Conservation (phyloP, 1,140 invertebrate genomes). For the Palaemon carinicauda region DNA sequence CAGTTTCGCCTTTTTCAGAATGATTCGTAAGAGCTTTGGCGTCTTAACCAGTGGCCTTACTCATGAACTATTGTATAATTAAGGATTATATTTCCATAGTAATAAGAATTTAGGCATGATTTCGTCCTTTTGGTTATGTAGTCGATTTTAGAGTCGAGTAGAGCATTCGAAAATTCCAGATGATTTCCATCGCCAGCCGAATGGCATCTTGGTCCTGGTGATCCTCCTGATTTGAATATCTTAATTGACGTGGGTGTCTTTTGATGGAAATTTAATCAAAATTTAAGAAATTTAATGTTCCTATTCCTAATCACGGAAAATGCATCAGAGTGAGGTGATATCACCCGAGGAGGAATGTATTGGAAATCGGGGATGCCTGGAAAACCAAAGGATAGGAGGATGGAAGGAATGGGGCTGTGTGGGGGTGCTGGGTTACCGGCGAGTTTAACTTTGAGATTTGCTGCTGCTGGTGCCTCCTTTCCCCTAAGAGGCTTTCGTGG, state of each 20-base stretch:
- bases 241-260: conserved; percentile 51
- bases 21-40: no score
- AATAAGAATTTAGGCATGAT: no score
- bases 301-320: conserved; percentile 25
- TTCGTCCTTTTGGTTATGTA: background rate
- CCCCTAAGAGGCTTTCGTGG: no score
- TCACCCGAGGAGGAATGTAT: background rate
- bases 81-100: no score
- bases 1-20: background rate
- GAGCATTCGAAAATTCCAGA: background rate
- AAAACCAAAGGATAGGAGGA: no score
- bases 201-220: background rate
- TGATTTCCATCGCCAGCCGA: background rate
- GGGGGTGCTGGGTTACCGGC: no score
- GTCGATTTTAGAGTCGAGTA: background rate
- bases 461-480: no score
- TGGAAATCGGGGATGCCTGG: no score
- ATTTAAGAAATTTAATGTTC: conserved; percentile 44
- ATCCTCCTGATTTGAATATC: conserved; percentile 43
- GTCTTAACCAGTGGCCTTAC: no score
- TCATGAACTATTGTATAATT: no score
- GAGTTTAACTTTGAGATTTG: no score
- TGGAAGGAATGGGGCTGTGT: no score
- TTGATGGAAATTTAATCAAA: conserved; percentile 55
- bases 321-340: conserved; percentile 22